A percentile compares a stretch with the other conserved stretches of the same genome.
phyloP scores from a whole-genome alignment of 2,888 invertebrate species.

The Agapostemon virescens region DNA sequence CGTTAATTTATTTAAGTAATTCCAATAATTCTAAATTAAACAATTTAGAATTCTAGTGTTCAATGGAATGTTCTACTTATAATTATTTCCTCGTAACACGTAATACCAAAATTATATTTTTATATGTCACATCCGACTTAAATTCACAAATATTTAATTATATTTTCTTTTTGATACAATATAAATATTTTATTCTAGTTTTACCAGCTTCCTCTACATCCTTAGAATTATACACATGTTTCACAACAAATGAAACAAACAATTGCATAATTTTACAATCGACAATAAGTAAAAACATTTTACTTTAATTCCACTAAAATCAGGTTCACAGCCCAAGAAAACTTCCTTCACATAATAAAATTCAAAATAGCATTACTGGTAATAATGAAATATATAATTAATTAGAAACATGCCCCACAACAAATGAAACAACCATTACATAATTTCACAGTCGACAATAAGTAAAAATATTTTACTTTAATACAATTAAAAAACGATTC shows the following conservation, averaged over 20 bases:
- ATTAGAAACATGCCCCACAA: not conserved
- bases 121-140: no score
- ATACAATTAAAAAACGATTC: not conserved
- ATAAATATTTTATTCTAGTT: not conserved
- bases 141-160: not conserved
- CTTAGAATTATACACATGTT: not conserved
- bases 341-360: not conserved
- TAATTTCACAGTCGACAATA: not conserved
- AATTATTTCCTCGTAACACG: no score
- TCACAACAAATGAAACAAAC: not conserved
- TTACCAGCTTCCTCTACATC: not conserved
- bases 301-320: not conserved
- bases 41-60: not conserved
- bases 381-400: not conserved
- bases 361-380: not conserved
- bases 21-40: not conserved
- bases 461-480: not conserved
- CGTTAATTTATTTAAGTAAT: no score
- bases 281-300: not conserved
- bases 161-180: no score
- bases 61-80: not conserved
- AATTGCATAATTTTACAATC: no score
- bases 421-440: not conserved
- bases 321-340: not conserved
- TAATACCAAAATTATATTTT: not conserved